Conservation (phyloP, 2,888 invertebrate species). For the Aromia moschata region DNA sequence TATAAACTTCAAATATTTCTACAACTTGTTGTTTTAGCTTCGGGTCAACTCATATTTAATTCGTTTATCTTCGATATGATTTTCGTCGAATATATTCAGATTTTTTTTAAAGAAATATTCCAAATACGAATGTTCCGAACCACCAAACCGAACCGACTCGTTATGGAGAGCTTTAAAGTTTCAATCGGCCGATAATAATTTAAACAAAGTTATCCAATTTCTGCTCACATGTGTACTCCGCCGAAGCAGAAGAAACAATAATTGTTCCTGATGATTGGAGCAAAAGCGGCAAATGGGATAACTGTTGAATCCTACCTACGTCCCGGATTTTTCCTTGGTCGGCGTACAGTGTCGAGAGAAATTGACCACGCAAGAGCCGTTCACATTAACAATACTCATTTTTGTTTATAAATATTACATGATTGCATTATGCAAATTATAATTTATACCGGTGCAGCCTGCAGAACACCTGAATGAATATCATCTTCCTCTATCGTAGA, state of each 20-base stretch:
- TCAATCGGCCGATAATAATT: too few relatives aligned
- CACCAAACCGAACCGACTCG: too few relatives aligned
- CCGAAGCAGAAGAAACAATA: background rate
- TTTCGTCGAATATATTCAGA: too few relatives aligned
- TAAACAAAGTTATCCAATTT: background rate
- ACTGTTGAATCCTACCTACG: constrained; percentile 12
- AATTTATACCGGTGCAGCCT: constrained; percentile 25
- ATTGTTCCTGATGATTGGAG: background rate
- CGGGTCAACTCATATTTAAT: too few relatives aligned
- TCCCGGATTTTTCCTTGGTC: background rate
- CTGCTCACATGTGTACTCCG: background rate
- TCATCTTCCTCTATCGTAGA: constrained; percentile 23
- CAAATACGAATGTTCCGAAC: too few relatives aligned
- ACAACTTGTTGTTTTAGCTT: too few relatives aligned
- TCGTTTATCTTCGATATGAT: too few relatives aligned
- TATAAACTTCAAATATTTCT: too few relatives aligned
- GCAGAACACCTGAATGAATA: constrained; percentile 28
- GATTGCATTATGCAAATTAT: constrained; percentile 24
- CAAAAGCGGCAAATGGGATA: background rate
- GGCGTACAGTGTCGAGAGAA: constrained; percentile 6
- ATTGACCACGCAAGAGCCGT: constrained; percentile 17
- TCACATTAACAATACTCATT: constrained; percentile 16
- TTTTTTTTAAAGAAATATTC: too few relatives aligned
- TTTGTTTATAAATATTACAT: constrained; percentile 26
- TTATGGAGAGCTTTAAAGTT: too few relatives aligned